These are phyloP conservation scores for Papilio demoleus DNA, from an alignment of 2,888 invertebrate species.

Conservation along the genomic window DNA sequence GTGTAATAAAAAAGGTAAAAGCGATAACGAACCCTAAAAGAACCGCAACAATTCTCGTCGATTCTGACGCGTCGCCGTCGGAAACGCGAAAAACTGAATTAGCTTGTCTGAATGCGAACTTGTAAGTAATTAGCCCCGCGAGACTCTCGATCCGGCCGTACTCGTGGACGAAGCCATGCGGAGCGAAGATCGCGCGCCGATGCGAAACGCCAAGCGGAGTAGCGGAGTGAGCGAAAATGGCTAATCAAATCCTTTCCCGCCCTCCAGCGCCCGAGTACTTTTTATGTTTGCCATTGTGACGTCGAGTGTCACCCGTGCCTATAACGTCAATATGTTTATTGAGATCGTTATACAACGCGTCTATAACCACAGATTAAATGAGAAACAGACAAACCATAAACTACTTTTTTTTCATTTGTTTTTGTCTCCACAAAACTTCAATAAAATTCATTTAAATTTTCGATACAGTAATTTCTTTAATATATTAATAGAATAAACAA, in stretches of 20 bases:
- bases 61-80: constrained; percentile 67
- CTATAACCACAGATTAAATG: constrained; percentile 15
- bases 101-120: constrained; percentile 78
- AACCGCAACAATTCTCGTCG: constrained; percentile 51
- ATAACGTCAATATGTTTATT: constrained; percentile 44
- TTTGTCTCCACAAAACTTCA: neutral
- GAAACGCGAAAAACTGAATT: constrained; percentile 79
- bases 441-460: too few species aligned
- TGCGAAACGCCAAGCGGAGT: constrained; percentile 65
- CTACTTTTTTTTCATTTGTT: neutral
- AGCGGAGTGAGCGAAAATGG: constrained; percentile 77
- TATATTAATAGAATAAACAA: too few species aligned
- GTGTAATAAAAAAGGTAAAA: constrained; percentile 29
- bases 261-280: constrained; percentile 74
- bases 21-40: constrained; percentile 44
- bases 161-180: constrained; percentile 79
- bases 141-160: constrained; percentile 78
- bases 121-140: constrained; percentile 83
- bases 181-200: constrained; percentile 77
- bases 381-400: neutral
- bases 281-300: constrained; percentile 79
- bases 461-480: too few species aligned
- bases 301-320: constrained; percentile 73
- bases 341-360: constrained; percentile 41
- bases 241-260: constrained; percentile 82